A percentile compares a stretch with the other conserved stretches of the same genome.
Evolutionary conservation across 2,888 invertebrate genomes (phyloP).

Genomic region (Hyalella azteca): DNA sequence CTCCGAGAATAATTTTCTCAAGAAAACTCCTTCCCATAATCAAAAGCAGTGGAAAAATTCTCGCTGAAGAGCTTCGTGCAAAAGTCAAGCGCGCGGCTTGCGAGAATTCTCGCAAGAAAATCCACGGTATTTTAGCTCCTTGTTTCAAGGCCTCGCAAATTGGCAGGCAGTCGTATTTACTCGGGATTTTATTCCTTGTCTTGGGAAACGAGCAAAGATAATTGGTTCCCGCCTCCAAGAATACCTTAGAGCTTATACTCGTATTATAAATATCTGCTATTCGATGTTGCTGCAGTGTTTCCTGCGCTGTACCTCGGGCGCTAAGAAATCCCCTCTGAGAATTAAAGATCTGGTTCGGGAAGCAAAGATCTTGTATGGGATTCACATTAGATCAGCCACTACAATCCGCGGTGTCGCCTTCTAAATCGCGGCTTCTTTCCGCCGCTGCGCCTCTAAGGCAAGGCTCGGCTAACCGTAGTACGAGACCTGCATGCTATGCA

Average conservation of each 20-base stretch:
- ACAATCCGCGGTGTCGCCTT: no score
- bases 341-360: no score
- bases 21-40: slow-evolving; percentile 7
- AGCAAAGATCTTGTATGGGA: no score
- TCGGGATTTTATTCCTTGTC: slow-evolving; percentile 30
- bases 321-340: no score
- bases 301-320: no score
- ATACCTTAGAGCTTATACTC: slow-evolving; percentile 28
- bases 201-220: slow-evolving; percentile 27
- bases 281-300: background rate
- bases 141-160: slow-evolving; percentile 36
- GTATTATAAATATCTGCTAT: slow-evolving; percentile 5
- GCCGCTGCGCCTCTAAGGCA: no score
- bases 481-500: no score
- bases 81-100: slow-evolving; percentile 9
- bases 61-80: background rate
- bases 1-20: background rate
- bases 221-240: slow-evolving; percentile 12
- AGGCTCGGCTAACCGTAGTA: no score
- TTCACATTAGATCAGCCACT: no score
- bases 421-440: no score
- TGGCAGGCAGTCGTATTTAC: slow-evolving; percentile 34
- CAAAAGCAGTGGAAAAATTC: slow-evolving; percentile 30
- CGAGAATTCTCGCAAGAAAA: slow-evolving; percentile 9
- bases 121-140: slow-evolving; percentile 24